Evolutionary conservation across 92 coral and sea anemone genomes (phyloP).

Genomic region (Bergia sp.): DNA sequence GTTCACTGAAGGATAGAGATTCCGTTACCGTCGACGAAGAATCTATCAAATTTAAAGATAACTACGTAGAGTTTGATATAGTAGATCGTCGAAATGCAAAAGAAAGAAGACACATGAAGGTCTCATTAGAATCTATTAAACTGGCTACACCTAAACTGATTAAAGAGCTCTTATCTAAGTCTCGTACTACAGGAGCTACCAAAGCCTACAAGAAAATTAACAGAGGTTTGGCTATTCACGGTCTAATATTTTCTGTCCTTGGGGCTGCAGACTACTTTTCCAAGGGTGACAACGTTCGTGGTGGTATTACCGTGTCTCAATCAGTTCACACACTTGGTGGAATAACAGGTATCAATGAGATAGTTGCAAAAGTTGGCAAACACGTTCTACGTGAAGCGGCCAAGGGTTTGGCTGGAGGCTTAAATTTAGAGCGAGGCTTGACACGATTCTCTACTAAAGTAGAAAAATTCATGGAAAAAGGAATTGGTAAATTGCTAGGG

Average conservation of each 20-base stretch:
- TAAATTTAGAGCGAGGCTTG: constrained; percentile 46
- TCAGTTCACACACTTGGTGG: constrained; percentile 62
- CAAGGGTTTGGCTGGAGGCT: constrained; percentile 33
- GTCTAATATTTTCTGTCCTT: constrained; percentile 55
- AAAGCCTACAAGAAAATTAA: constrained; percentile 43
- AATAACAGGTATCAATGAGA: constrained; percentile 59
- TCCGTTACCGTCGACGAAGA: constrained; percentile 43
- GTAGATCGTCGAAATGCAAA: constrained; percentile 56
- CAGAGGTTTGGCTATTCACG: constrained; percentile 63
- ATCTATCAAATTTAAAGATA: constrained; percentile 44
- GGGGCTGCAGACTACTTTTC: constrained; percentile 52
- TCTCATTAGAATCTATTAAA: constrained; percentile 3
- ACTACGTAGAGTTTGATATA: constrained; percentile 43
- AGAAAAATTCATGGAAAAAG: constrained; percentile 57
- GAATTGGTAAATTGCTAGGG: constrained; percentile 59
- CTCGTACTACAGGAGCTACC: constrained; percentile 30
- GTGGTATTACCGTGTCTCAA: constrained; percentile 56
- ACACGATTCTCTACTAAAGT: constrained; percentile 45
- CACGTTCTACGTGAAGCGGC: constrained; percentile 34
- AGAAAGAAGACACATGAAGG: constrained; percentile 37
- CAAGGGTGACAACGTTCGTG: constrained; percentile 18
- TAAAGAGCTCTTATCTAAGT: constrained; percentile 34
- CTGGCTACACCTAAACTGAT: constrained; percentile 53
- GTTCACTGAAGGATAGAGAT: constrained; percentile 15
- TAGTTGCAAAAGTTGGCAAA: constrained; percentile 54